Base-by-base conservation (phyloP, 1,140 invertebrate species). In the Aphelinus certus region DNA sequence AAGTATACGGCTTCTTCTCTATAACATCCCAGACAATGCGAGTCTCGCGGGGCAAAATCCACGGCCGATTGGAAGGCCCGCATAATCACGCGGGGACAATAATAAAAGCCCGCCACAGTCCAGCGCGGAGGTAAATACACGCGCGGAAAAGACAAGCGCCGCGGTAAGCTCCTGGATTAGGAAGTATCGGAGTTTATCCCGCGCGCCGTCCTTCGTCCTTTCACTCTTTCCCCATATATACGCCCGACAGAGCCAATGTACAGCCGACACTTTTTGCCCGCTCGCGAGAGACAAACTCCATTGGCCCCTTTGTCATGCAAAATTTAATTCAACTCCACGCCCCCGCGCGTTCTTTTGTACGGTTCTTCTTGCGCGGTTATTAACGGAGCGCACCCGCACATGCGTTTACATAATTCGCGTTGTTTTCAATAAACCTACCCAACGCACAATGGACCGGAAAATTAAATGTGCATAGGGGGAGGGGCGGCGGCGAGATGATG, bases 131-230 rank as follows among this genome's bases (percentile, higher is more conserved):
- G 47, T 43, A 62, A 62, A 62, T 2, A 43, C 60, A 45, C 62
- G 62, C 10, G 47, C 46, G 47, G n/a, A 7, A 47, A 64, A 26
- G 26, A 26, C 26, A 26, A 26, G 26, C 26, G 26, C 26, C 26
- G 26, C 26, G 26, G 26, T 26, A 26, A 26, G 26, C 26, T 26
- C 63, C 7, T 9, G 63, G 63, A 64, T 51, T 64, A 42, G 3
- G 48, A 64, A 64, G 51, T 64, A 64, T 64, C 63, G 48, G 63
- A 42, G 48, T 64, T 51, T 48, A 64, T 64, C 63, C 51, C 63
- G 47, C 43, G 26, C 26, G 26, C 26, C 26, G 26, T 26, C 26
- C 26, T 26, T 26, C 26, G 26, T 26, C 26, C 26, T 26, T 26
- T 26, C 26, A 26, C 26, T 26, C 26, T 26, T 26, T 26, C 26